Conservation (phyloP, 2,888 invertebrate species). For the Drosophila differens region DNA sequence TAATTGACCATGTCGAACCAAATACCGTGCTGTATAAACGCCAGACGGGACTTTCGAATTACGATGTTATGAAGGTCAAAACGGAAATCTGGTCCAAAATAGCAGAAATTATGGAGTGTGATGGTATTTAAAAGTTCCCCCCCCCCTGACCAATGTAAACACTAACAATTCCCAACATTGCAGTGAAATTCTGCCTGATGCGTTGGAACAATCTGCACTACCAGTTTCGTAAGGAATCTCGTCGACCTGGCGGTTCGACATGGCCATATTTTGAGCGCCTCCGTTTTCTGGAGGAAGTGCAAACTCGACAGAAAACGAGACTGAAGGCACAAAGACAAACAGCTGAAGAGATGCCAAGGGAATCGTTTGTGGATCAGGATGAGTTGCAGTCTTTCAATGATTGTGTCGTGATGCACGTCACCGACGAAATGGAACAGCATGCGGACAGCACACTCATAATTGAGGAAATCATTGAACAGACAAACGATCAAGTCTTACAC, state of each 20-base stretch:
- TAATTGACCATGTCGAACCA: constrained; percentile 78
- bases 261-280: constrained; percentile 80
- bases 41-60: constrained; percentile 74
- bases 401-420: constrained; percentile 44
- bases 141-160: neutral
- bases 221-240: constrained; percentile 78
- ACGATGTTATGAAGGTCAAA: constrained; percentile 78
- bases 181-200: constrained; percentile 80
- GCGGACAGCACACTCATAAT: constrained; percentile 55
- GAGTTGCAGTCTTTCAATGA: constrained; percentile 48
- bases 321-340: neutral
- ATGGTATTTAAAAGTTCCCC: constrained; percentile 50
- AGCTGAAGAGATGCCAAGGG: neutral
- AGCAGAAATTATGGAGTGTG: constrained; percentile 67
- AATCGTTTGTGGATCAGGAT: constrained; percentile 13
- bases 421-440: constrained; percentile 24
- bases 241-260: constrained; percentile 67
- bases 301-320: constrained; percentile 24
- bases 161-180: neutral
- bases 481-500: constrained; percentile 56
- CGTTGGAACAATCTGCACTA: constrained; percentile 81
- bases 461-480: constrained; percentile 62
- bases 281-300: constrained; percentile 60
- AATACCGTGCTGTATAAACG: constrained; percentile 75
- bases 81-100: constrained; percentile 75